Conservation (phyloP, 2,888 invertebrate species). For the Euspilapteryx auroguttella region DNA sequence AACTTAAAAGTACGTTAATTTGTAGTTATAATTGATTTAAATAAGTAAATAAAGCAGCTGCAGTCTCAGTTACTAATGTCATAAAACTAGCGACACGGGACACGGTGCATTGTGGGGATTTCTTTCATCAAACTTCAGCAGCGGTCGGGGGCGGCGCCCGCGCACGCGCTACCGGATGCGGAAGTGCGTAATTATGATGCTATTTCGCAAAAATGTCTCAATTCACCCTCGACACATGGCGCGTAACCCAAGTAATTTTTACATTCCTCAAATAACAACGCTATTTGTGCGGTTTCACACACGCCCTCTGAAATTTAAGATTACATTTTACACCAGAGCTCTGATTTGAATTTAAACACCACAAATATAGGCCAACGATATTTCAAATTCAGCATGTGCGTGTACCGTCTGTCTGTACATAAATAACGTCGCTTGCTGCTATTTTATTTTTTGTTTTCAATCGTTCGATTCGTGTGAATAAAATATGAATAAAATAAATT, state of each 20-base stretch:
- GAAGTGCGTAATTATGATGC: conserved; percentile 48
- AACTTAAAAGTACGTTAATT: too few relatives aligned
- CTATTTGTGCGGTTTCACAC: conserved; percentile 29
- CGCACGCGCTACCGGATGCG: conserved; percentile 40
- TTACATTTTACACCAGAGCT: conserved; percentile 1
- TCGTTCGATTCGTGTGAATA: conserved; percentile 20
- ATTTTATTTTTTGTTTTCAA: not conserved
- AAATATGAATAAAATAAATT: conserved; percentile 57
- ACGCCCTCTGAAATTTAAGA: conserved; percentile 21
- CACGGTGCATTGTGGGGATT: too few relatives aligned
- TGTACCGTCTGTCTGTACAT: too few relatives aligned
- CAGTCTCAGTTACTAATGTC: too few relatives aligned
- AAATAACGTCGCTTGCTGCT: too few relatives aligned
- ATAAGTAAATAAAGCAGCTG: too few relatives aligned
- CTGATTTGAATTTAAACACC: too few relatives aligned
- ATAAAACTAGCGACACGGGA: too few relatives aligned
- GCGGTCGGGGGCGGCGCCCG: conserved; percentile 47
- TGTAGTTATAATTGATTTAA: too few relatives aligned
- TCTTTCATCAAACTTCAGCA: conserved; percentile 11
- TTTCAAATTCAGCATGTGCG: too few relatives aligned
- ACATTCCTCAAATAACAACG: conserved; percentile 39
- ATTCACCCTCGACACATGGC: conserved; percentile 47
- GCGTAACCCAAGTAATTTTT: conserved; percentile 30
- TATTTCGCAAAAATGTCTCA: conserved; percentile 57
- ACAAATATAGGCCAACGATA: too few relatives aligned